Evolutionary conservation across 2,113 vertebrate species (phyloP), one percentile per base, ranked within the genome.

Genomic region (Tenrec ecaudatus): DNA sequence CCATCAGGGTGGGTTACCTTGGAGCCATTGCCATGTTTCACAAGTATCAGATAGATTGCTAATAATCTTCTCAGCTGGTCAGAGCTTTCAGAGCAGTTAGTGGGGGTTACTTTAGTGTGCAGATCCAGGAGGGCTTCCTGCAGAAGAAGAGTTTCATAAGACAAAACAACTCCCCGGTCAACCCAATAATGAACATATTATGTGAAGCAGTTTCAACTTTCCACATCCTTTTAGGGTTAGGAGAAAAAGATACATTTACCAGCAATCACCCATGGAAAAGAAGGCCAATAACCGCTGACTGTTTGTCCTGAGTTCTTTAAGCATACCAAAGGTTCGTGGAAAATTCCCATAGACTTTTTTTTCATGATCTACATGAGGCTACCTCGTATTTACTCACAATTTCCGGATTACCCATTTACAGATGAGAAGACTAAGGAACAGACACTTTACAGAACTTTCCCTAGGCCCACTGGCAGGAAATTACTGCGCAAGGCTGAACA

Each of bases 61-160:
- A 99, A 97, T 93, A 99, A 94, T 93, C 98, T 98, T 97, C 99
- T 98, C 62, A 99, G 97, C 95, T 99, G 99, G 89, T 99, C 98
- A 33, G 98, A 97, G 75, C 97, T 97, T 69, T 95, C 82, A 2
- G 12, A 83, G 33, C 93, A 90, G 16, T 98, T 97, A 9, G 20
- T 36, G 79, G 96, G 60, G 7, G 92, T 98, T 93, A 98, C 88
- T 95, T 96, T 98, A n/a, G 36, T 94, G 81, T 97, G 97, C 33
- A 98, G 97, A 47, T 96, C 90, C 88, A 98, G 27, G 10, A 98
- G 93, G 3, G 98, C 97, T 23, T 97, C 97, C 98, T 98, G 90
- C 91, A 90, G 92, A 94, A 1, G 6, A 90, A 89, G 2, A 79
- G 90, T 83, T 82, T 69, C 31, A 68, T 17, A 89, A 79, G 66